Conservation (phyloP, 1,140 invertebrate genomes). For the Drosophila ohnishii region DNA sequence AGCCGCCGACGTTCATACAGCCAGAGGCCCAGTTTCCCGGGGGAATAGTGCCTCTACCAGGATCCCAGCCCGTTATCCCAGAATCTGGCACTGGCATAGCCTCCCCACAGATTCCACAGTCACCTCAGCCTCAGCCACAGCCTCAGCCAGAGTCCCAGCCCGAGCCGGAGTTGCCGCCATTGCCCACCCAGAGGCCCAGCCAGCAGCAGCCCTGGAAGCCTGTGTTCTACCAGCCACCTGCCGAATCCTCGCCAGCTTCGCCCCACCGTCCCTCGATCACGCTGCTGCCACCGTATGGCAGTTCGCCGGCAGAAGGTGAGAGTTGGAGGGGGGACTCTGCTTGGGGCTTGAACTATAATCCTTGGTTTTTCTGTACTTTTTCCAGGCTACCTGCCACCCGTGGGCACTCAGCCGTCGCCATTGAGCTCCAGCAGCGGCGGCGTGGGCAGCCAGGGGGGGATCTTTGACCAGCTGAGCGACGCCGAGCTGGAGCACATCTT, state of each 20-base stretch:
- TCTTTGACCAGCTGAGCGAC: constrained; percentile 74
- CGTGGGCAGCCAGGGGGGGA: constrained; percentile 43
- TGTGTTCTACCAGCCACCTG: constrained; percentile 64
- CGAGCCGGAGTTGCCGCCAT: constrained; percentile 30
- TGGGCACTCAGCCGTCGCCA: constrained; percentile 33
- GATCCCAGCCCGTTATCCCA: constrained; percentile 56
- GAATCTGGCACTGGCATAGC: constrained; percentile 73
- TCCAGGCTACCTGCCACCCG: constrained; percentile 71
- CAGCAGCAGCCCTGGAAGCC: constrained; percentile 74
- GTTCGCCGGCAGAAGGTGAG: constrained; percentile 69
- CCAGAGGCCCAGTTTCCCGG: constrained; percentile 69
- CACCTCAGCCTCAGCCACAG: constrained; percentile 24
- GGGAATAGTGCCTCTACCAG: constrained; percentile 63
- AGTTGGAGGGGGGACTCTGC: too few species aligned
- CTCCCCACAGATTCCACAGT: constrained; percentile 71
- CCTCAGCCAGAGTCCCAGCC: constrained; percentile 21
- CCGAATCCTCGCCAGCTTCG: constrained; percentile 39
- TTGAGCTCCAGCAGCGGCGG: constrained; percentile 28
- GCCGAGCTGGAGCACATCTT: constrained; percentile 78
- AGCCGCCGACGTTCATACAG: constrained; percentile 67
- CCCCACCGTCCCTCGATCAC: constrained; percentile 68
- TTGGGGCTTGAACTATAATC: not conserved
- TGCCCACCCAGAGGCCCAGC: constrained; percentile 26
- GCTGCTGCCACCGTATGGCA: constrained; percentile 73
- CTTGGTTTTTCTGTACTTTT: not conserved